phyloP scores from a whole-genome alignment of 1,140 invertebrate genomes.

The Zaprionus ornatus region DNA sequence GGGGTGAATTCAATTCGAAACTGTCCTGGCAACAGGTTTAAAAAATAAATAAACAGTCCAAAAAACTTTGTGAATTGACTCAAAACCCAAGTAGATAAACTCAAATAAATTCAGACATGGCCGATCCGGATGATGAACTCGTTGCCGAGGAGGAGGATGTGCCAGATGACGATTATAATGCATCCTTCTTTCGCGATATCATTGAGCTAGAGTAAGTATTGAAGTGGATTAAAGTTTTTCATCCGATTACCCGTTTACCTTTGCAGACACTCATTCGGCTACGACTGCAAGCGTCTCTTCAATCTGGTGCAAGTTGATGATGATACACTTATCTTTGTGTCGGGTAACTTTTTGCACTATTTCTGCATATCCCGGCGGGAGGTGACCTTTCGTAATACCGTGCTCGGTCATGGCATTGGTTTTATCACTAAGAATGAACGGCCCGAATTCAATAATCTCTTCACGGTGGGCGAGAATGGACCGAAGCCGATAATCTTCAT shows the following conservation, averaged over 20 bases:
- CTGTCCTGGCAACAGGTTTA: constrained; percentile 53
- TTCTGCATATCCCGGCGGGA: constrained; percentile 88
- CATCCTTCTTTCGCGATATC: constrained; percentile 58
- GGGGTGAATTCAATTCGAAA: neutral
- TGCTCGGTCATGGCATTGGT: constrained; percentile 91
- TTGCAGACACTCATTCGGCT: constrained; percentile 92
- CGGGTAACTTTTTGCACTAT: constrained; percentile 92
- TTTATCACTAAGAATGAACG: constrained; percentile 91
- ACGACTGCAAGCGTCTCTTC: constrained; percentile 91
- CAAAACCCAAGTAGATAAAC: constrained; percentile 41
- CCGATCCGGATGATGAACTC: constrained; percentile 24
- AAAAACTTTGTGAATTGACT: constrained; percentile 49
- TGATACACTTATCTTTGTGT: constrained; percentile 89
- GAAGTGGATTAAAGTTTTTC: neutral
- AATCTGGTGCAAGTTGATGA: constrained; percentile 91
- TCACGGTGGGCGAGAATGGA: constrained; percentile 94
- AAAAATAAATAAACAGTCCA: constrained; percentile 40
- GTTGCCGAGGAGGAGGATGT: constrained; percentile 39
- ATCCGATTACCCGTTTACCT: neutral
- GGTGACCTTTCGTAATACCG: constrained; percentile 88
- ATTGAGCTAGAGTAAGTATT: constrained; percentile 59
- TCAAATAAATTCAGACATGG: constrained; percentile 42
- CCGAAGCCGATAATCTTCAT: constrained; percentile 92
- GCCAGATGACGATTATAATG: constrained; percentile 17
- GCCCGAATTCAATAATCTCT: constrained; percentile 86